These are phyloP conservation scores for Sisor rabdophorus DNA, from an alignment of 2,113 vertebrate genomes.

Conservation along the genomic window DNA sequence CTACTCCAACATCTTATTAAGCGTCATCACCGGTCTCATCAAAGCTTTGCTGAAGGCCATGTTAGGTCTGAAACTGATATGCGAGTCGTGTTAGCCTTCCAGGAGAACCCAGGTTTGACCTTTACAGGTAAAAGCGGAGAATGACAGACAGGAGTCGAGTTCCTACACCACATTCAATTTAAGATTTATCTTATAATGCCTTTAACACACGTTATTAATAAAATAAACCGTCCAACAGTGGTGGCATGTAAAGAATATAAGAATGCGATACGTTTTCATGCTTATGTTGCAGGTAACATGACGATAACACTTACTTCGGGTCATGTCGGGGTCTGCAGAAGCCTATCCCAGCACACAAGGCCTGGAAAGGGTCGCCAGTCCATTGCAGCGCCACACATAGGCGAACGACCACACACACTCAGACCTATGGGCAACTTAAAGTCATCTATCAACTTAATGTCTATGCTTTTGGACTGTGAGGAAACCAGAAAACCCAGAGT, in stretches of 20 bases:
- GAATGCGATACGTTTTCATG: background rate
- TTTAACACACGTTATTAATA: background rate
- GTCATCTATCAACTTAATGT: too few species aligned
- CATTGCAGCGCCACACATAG: too few species aligned
- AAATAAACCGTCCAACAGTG: background rate
- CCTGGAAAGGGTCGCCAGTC: too few species aligned
- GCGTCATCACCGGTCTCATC: background rate
- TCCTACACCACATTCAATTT: background rate
- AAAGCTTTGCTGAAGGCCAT: constrained; percentile 3
- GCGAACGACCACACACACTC: too few species aligned
- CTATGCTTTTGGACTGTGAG: too few species aligned
- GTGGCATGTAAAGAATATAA: background rate
- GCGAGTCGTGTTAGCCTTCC: constrained; percentile 8
- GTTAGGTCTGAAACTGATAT: constrained; percentile 15
- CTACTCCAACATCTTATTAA: background rate
- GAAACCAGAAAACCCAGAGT: too few species aligned
- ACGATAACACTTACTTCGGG: background rate
- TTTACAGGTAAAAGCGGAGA: background rate
- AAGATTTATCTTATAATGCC: background rate
- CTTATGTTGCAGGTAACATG: background rate
- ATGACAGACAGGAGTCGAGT: background rate
- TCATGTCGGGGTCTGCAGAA: too few species aligned
- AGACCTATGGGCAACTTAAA: too few species aligned
- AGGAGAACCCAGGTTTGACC: background rate
- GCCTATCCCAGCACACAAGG: too few species aligned